Conservation (phyloP, 2,113 vertebrate species). For the Micronycteris hirsuta region DNA sequence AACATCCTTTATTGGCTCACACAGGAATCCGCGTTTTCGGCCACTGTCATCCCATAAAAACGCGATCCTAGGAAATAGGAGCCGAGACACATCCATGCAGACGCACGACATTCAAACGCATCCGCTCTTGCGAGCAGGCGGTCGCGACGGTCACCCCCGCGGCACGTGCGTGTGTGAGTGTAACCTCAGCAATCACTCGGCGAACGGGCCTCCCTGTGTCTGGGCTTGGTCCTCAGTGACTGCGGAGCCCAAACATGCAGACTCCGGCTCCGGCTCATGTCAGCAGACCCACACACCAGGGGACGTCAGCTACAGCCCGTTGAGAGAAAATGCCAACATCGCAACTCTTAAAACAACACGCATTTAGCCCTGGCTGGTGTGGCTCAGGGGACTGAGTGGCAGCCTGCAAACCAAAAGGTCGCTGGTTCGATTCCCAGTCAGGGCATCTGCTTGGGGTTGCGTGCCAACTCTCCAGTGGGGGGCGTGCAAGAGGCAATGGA, state of each 20-base stretch:
- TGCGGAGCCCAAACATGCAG: neutral
- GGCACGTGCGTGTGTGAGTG: accelerated
- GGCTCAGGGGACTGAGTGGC: no score
- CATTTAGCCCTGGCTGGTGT: neutral
- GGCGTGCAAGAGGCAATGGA: no score
- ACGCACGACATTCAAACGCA: neutral
- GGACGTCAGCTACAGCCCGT: no score
- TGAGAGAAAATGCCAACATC: neutral
- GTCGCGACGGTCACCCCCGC: accelerated
- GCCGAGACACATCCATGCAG: accelerated
- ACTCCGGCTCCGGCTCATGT: neutral
- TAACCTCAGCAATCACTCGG: accelerated
- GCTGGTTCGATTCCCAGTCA: no score
- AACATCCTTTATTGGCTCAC: neutral
- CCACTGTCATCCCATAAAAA: neutral
- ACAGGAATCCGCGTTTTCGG: neutral
- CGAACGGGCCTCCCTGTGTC: neutral
- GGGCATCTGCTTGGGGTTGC: no score
- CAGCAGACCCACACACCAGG: no score
- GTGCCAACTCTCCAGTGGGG: no score
- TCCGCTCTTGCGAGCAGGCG: accelerated
- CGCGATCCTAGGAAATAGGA: accelerated
- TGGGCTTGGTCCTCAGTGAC: neutral
- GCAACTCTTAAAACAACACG: neutral
- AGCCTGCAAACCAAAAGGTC: no score